These are phyloP conservation scores for Sternotherus odoratus DNA, from an alignment of 2,797 vertebrate genomes.

Conservation along the genomic window DNA sequence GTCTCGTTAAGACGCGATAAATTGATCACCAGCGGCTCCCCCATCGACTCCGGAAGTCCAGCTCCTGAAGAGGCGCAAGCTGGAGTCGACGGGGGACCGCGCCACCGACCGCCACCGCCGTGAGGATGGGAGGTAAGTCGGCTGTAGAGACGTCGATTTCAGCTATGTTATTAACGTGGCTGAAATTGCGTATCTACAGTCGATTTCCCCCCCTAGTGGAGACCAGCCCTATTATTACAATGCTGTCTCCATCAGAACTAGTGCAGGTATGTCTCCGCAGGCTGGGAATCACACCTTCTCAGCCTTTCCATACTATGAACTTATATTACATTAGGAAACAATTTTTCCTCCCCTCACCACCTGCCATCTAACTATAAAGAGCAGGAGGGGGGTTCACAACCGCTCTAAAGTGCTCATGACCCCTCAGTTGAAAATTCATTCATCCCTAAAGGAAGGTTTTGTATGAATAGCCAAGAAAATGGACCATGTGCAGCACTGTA, in stretches of 20 bases:
- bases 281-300: neutral
- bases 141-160: too few relatives aligned
- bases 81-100: too few relatives aligned
- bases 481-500: neutral
- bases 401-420: neutral
- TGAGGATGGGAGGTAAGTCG: too few relatives aligned
- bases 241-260: neutral
- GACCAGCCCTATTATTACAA: too few relatives aligned
- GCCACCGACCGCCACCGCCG: too few relatives aligned
- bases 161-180: too few relatives aligned
- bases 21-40: too few relatives aligned
- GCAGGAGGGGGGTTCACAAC: neutral
- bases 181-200: too few relatives aligned
- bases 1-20: too few relatives aligned
- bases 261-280: neutral
- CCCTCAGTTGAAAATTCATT: neutral
- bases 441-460: neutral
- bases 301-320: neutral
- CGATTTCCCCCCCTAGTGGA: too few relatives aligned
- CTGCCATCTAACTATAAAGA: neutral
- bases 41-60: too few relatives aligned
- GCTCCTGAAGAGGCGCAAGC: too few relatives aligned
- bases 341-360: neutral
- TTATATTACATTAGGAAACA: slow-evolving; percentile 15
- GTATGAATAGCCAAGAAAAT: neutral